Base-by-base conservation (phyloP, 2,797 vertebrate species). In the Varecia variegata region DNA sequence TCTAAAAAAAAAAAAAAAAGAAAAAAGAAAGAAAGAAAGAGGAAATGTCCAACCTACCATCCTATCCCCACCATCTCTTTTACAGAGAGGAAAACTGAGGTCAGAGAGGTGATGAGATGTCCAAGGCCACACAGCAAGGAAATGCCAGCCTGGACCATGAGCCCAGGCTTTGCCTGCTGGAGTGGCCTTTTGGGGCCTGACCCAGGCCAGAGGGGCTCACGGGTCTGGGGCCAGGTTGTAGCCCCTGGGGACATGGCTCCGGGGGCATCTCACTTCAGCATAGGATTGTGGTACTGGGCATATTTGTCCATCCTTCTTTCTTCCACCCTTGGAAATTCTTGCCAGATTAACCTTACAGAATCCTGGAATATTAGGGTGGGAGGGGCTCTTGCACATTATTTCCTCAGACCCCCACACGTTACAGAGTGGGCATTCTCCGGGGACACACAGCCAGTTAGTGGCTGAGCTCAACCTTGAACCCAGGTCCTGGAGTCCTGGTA, bases 271-370 rank as follows among this genome's bases (percentile, higher is more conserved):
- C 40, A 52, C 45, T 12, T 13, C 17, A 27, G 13, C 7, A 12
- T 1, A 2, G 43, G 20, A 10, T 45, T 62, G 40, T 54, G 15
- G 13, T 45, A 0, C 23, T 40, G 1, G 3, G 3, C 32, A 0
- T 27, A 10, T 43, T 80, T 67, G n/a, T 50, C 40, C 17, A 40
- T 43, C 73, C 25, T 15, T 7, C 35, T 79, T 47, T 43, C 80
- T 60, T 35, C 35, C 6, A 2, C 17, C 32, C 27, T 11, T 25
- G 2, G 45, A 35, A 35, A 3, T 27, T 8, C 32, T 11, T 35
- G 30, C 32, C 8, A 2, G 27, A 21, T 23, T 54, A 35, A 27
- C 15, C 43, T 30, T 82, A 32, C 13, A 2, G 62, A 67, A 56
- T 67, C 40, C 62, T 13, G 7, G 88, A 50, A 4, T 30, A 12